phyloP scores from a whole-genome alignment of 1,140 invertebrate genomes.

The Nylanderia fulva region DNA sequence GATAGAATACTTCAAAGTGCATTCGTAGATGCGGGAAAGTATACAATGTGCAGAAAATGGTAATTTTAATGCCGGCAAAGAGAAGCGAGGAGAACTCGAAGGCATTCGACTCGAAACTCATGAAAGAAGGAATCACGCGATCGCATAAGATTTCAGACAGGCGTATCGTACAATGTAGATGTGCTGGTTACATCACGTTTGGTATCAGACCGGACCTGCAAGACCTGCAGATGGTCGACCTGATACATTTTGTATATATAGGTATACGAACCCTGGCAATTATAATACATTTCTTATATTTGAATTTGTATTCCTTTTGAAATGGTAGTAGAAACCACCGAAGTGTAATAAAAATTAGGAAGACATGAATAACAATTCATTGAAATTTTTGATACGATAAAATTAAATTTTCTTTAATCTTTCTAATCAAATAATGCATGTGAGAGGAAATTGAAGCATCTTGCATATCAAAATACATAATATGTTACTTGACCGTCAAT shows the following conservation, averaged over 20 bases:
- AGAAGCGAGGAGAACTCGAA: conserved; percentile 26
- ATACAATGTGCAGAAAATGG: conserved; percentile 57
- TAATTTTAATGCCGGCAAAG: conserved; percentile 65
- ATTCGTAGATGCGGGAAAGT: conserved; percentile 4
- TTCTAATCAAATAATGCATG: background rate
- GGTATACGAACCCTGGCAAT: background rate
- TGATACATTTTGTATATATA: conserved; percentile 23
- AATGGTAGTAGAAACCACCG: no score
- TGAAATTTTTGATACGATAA: background rate
- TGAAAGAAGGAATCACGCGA: conserved; percentile 70
- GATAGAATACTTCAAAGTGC: conserved; percentile 1
- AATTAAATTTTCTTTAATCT: background rate
- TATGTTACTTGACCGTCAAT: background rate
- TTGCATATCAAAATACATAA: background rate
- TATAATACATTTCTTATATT: background rate
- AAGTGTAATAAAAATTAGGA: background rate
- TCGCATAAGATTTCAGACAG: conserved; percentile 68
- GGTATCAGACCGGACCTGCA: background rate
- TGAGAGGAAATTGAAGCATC: background rate
- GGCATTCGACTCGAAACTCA: conserved; percentile 46
- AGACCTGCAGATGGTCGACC: conserved; percentile 34
- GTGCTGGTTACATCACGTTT: conserved; percentile 37
- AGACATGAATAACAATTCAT: background rate
- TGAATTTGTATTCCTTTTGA: conserved; percentile 6
- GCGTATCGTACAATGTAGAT: conserved; percentile 55